Evolutionary conservation across 35 echinoderm and acorn worm genomes (phyloP).

Genomic region (Amphiura filiformis): DNA sequence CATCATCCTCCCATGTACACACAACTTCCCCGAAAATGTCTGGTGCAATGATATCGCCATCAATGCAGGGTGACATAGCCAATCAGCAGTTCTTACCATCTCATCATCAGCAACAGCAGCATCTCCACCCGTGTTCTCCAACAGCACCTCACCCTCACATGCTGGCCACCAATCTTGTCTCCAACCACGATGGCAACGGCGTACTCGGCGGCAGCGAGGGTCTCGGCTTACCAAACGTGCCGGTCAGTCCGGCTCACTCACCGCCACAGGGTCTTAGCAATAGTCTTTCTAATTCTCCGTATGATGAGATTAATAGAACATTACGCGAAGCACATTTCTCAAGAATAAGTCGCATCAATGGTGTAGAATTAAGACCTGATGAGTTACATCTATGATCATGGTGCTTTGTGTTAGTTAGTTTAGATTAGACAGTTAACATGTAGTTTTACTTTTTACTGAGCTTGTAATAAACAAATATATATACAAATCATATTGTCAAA

Average conservation of each 20-base stretch:
- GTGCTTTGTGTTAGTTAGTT: background rate
- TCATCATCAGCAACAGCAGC: background rate
- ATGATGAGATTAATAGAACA: conserved; percentile 36
- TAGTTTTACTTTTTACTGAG: no score
- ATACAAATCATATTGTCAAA: no score
- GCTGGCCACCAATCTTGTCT: background rate
- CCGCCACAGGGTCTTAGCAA: background rate
- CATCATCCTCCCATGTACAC: no score
- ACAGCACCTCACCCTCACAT: background rate
- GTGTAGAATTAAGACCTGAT: conserved; percentile 6
- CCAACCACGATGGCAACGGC: background rate
- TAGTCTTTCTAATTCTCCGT: conserved; percentile 14
- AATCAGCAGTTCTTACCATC: conserved; percentile 7
- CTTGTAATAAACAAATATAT: no score
- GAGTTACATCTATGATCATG: background rate
- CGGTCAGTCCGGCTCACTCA: conserved; percentile 11
- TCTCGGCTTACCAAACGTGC: background rate
- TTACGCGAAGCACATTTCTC: conserved; percentile 41
- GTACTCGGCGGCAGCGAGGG: background rate
- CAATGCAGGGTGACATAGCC: background rate
- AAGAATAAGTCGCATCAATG: conserved; percentile 31
- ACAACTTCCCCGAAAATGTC: background rate
- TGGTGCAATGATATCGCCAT: conserved; percentile 14
- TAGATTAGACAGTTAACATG: background rate
- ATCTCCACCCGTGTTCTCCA: background rate